Evolutionary conservation across 2,113 vertebrate genomes (phyloP), one percentile per base, ranked within the genome.

Genomic region (Pachyramphus minor): DNA sequence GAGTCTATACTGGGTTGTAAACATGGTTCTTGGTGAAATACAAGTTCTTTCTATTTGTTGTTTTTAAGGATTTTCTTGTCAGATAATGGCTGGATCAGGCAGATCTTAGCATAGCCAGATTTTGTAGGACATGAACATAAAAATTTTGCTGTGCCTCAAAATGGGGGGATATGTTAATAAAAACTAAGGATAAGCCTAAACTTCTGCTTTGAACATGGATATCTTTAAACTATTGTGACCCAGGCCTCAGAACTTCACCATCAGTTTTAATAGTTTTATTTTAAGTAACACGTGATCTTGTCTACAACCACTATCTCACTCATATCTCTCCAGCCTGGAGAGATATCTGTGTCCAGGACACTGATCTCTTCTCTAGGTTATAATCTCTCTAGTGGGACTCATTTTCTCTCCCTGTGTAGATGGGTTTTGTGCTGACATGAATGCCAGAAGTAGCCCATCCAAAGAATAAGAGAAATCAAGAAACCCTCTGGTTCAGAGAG

Each of bases 101-200:
- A 59, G 4, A 50, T 4, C 1, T 17, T 45, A 71, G 6, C 20
- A 53, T 11, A 81, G 20, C 3, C 15, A 73, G n/a, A 53, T 62
- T 85, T 85, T 74, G 17, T 16, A 74, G 20, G 20, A 88, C 93
- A 83, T 30, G 2, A 60, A 8, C 3, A 44, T 11, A 22, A 67
- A 22, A 2, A 42, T 8, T 73, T 35, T 76, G 13, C 13, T 63
- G 5, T 4, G 6, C 5, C 2, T 1, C 0, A n/a, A 14, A 71
- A 71, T 45, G 50, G 12, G 50, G 31, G 58, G 16, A 3, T 3
- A 21, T 21, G 28, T 45, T n/a, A 18, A 49, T 21, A 8, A 87
- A 84, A 82, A 76, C 6, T 27, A 67, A 63, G 6, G 15, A 66
- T 6, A 7, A 52, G 3, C 5, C 35, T 71, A 60, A 79, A 49